phyloP scores from a whole-genome alignment of 2,797 vertebrate species.

The Tapirus indicus region DNA sequence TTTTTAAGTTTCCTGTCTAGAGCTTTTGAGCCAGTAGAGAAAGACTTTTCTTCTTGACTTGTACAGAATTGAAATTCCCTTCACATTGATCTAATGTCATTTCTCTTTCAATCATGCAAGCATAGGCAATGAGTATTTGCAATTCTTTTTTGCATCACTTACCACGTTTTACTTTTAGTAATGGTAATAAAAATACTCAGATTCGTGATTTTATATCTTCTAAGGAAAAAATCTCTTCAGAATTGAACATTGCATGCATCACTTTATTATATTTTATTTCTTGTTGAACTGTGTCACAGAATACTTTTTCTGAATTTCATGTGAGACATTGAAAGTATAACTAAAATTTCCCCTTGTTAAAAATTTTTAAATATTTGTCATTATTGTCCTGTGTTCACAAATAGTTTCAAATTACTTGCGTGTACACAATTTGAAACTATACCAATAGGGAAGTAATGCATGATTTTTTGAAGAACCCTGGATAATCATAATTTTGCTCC shows the following conservation, averaged over 20 bases:
- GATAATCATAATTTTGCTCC: neutral
- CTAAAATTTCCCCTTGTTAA: neutral
- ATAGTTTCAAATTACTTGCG: neutral
- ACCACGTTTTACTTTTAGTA: conserved; percentile 26
- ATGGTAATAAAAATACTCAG: conserved; percentile 44
- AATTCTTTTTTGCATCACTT: conserved; percentile 25
- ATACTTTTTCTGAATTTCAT: conserved; percentile 5
- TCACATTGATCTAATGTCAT: conserved; percentile 59
- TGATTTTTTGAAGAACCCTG: neutral
- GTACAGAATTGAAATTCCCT: conserved; percentile 61
- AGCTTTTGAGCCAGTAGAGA: conserved; percentile 53
- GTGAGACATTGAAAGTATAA: neutral
- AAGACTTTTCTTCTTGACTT: conserved; percentile 50
- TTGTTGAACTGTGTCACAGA: neutral
- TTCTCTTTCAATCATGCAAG: conserved; percentile 57
- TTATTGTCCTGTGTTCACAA: neutral
- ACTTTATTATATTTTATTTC: conserved; percentile 35
- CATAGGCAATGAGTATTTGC: neutral
- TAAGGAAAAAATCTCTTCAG: conserved; percentile 14
- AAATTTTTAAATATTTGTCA: neutral
- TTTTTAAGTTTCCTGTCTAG: conserved; percentile 32
- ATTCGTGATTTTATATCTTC: conserved; percentile 51
- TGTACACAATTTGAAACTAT: neutral
- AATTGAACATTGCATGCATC: neutral
- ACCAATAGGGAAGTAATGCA: neutral